Conservation (phyloP, 2,113 vertebrate genomes). For the Prunella himalayana region DNA sequence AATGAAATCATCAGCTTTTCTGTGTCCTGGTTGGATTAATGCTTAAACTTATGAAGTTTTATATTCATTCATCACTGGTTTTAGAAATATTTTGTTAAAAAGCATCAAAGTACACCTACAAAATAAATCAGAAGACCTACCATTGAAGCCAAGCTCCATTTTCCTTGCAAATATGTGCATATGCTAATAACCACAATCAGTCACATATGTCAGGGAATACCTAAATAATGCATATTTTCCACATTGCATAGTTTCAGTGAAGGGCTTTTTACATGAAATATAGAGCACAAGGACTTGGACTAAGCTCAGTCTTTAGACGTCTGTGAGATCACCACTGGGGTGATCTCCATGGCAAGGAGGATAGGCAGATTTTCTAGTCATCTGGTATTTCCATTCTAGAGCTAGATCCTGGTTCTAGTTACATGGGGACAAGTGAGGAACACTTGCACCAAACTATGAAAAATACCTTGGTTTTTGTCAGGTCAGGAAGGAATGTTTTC, state of each 20-base stretch:
- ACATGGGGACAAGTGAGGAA: background rate
- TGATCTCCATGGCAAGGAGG: background rate
- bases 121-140: background rate
- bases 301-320: background rate
- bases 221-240: slow-evolving; percentile 40
- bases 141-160: background rate
- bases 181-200: slow-evolving; percentile 1
- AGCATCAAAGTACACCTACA: background rate
- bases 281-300: background rate
- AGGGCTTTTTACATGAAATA: background rate
- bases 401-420: background rate
- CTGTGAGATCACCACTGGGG: background rate
- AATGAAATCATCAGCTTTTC: background rate
- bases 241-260: background rate
- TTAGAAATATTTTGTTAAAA: background rate
- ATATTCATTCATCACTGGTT: background rate
- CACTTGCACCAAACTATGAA: background rate
- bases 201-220: background rate
- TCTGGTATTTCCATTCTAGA: background rate
- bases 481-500: background rate
- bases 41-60: background rate
- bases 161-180: slow-evolving; percentile 2
- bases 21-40: background rate
- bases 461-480: background rate
- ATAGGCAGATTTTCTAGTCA: background rate